phyloP scores from a whole-genome alignment of 2,113 vertebrate genomes.

The Chamaetylas fuelleborni region DNA sequence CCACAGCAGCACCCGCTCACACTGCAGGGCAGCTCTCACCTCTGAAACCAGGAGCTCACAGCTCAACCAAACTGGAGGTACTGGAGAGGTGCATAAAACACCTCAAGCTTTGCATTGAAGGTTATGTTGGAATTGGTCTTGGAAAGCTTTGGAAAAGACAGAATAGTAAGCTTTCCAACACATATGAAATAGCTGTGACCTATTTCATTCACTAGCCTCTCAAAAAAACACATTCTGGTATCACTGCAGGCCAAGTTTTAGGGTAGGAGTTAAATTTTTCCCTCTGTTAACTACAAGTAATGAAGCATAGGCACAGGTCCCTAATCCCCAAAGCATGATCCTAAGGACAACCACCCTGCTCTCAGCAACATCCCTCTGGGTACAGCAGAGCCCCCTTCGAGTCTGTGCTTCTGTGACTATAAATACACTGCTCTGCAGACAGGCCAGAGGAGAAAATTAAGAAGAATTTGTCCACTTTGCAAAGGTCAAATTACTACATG shows the following conservation, averaged over 20 bases:
- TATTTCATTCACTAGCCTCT: background rate
- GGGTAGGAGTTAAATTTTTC: background rate
- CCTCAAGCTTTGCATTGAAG: background rate
- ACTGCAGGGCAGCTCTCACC: background rate
- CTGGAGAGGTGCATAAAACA: background rate
- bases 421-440: background rate
- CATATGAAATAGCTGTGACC: background rate
- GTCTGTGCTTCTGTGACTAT: background rate
- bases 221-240: background rate
- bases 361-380: background rate
- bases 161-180: fast-evolving
- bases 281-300: background rate
- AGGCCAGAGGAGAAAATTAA: background rate
- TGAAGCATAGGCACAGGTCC: background rate
- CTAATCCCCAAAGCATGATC: background rate
- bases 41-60: background rate
- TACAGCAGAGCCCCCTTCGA: background rate
- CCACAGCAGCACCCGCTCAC: fast-evolving
- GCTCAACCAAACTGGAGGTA: background rate
- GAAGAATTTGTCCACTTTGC: background rate
- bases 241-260: background rate
- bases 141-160: background rate
- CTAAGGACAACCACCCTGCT: fast-evolving
- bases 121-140: fast-evolving
- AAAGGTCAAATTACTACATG: background rate